phyloP scores from a whole-genome alignment of 2,888 invertebrate genomes.

The Cyrtodaria siliqua region DNA sequence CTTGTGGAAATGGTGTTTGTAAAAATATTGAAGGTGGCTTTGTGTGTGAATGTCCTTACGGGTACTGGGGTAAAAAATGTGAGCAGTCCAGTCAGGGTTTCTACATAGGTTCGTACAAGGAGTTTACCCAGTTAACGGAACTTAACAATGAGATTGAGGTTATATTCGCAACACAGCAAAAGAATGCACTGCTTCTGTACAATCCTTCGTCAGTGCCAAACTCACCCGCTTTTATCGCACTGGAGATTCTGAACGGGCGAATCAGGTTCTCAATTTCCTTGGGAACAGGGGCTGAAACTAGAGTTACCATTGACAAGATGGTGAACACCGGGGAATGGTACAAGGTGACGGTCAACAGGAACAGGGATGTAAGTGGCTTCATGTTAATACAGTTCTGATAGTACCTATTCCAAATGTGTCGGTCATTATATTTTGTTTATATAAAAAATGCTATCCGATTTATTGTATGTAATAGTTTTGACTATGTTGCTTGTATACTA shows the following conservation, averaged over 20 bases:
- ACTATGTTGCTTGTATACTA: too few species aligned
- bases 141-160: constrained; percentile 96
- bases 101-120: constrained; percentile 95
- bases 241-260: constrained; percentile 94
- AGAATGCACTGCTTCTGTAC: constrained; percentile 94
- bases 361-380: constrained; percentile 73
- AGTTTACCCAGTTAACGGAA: constrained; percentile 92
- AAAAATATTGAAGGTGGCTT: constrained; percentile 89
- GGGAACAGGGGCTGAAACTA: constrained; percentile 92
- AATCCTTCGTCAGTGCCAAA: constrained; percentile 94
- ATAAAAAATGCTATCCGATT: too few species aligned
- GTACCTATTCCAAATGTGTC: too few species aligned
- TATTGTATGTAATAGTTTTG: too few species aligned
- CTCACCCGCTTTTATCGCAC: constrained; percentile 93
- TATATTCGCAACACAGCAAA: constrained; percentile 94
- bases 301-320: constrained; percentile 90
- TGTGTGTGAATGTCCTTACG: constrained; percentile 92
- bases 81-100: constrained; percentile 96
- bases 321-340: constrained; percentile 96
- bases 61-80: constrained; percentile 95
- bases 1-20: constrained; percentile 79
- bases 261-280: constrained; percentile 93
- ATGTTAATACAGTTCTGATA: too few species aligned
- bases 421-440: too few species aligned
- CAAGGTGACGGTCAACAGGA: constrained; percentile 89